Percentiles rank a stretch among this genome's conserved stretches.
Conservation (phyloP, 2,888 invertebrate genomes). For the Opisthograptis luteolata region DNA sequence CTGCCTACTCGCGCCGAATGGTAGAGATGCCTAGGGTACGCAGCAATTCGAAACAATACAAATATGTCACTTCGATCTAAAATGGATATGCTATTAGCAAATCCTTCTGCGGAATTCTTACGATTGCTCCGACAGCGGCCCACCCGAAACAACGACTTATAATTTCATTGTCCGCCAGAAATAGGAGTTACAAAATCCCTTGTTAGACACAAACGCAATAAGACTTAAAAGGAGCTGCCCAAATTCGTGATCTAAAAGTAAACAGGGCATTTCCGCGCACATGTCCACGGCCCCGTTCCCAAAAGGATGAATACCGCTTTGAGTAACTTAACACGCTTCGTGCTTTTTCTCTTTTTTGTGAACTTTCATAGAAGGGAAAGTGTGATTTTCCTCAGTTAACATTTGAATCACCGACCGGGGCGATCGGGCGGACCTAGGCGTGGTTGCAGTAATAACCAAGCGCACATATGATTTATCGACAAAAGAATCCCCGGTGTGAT, state of each 20-base stretch:
- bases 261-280: slow-evolving; percentile 74
- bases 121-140: slow-evolving; percentile 47
- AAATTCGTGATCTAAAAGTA: slow-evolving; percentile 69
- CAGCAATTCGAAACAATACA: slow-evolving; percentile 40
- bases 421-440: slow-evolving; percentile 39
- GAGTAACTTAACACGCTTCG: slow-evolving; percentile 49
- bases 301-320: slow-evolving; percentile 54
- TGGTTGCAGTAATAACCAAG: slow-evolving; percentile 61
- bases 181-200: slow-evolving; percentile 67
- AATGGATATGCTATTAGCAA: slow-evolving; percentile 49
- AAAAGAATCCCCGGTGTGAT: slow-evolving; percentile 58
- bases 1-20: slow-evolving; percentile 29
- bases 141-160: slow-evolving; percentile 54
- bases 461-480: slow-evolving; percentile 66
- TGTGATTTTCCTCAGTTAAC: slow-evolving; percentile 24
- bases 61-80: slow-evolving; percentile 44
- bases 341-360: slow-evolving; percentile 34
- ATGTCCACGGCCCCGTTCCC: slow-evolving; percentile 51
- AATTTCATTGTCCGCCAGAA: slow-evolving; percentile 61
- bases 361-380: slow-evolving; percentile 13
- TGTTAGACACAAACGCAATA: slow-evolving; percentile 63
- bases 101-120: slow-evolving; percentile 44
- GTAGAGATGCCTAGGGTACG: slow-evolving; percentile 28
- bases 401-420: slow-evolving; percentile 21
- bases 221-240: slow-evolving; percentile 71